Conservation (phyloP, 2,113 vertebrate genomes). For the Glareola pratincola region DNA sequence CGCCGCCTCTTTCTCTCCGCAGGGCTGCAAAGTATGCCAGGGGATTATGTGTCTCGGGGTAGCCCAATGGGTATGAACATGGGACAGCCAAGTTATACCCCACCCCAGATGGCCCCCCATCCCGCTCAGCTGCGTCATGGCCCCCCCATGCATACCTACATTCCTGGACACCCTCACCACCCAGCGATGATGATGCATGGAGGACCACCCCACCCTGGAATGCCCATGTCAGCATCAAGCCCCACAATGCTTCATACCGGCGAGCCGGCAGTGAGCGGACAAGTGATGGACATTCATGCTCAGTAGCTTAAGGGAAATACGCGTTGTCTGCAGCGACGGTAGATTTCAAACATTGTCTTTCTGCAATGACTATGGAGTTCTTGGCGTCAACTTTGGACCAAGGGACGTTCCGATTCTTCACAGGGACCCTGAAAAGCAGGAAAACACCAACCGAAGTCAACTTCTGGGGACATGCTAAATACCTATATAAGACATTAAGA, state of each 20-base stretch:
- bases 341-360: slow-evolving; percentile 83
- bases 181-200: slow-evolving; percentile 87
- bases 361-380: slow-evolving; percentile 85
- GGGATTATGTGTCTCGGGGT: slow-evolving; percentile 90
- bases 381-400: slow-evolving; percentile 86
- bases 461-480: slow-evolving; percentile 93
- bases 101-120: slow-evolving; percentile 84
- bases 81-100: slow-evolving; percentile 84
- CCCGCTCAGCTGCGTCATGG: slow-evolving; percentile 84
- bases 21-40: slow-evolving; percentile 92
- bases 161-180: slow-evolving; percentile 89
- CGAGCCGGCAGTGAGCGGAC: slow-evolving; percentile 84
- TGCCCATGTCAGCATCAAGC: slow-evolving; percentile 87
- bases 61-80: slow-evolving; percentile 86
- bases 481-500: slow-evolving; percentile 95
- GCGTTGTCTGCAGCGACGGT: slow-evolving; percentile 77
- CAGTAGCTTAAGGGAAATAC: slow-evolving; percentile 86
- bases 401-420: slow-evolving; percentile 86
- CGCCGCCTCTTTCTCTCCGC: slow-evolving; percentile 46
- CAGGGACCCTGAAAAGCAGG: slow-evolving; percentile 88
- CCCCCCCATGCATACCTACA: slow-evolving; percentile 88
- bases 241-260: slow-evolving; percentile 83
- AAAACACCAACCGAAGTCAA: slow-evolving; percentile 85
- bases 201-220: slow-evolving; percentile 87
- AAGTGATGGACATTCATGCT: slow-evolving; percentile 89